Evolutionary conservation across 2,113 vertebrate genomes (phyloP).

Genomic region (Orientallactaga bullata): DNA sequence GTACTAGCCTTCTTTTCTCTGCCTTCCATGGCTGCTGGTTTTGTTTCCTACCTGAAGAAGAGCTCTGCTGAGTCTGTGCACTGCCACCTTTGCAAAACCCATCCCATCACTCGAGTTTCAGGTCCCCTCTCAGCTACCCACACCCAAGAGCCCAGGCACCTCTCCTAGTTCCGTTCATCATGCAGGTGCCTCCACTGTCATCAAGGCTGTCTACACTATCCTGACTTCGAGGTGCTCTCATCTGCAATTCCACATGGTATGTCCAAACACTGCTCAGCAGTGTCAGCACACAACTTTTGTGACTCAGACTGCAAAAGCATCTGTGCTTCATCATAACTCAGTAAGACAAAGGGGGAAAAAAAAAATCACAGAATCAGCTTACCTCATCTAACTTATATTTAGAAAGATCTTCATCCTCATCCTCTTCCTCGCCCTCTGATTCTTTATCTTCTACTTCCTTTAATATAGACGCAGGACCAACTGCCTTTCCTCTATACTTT

Average conservation of each 20-base stretch:
- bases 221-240: not conserved
- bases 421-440: conserved; percentile 94
- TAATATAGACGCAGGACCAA: conserved; percentile 88
- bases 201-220: not conserved
- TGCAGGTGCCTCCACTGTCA: not conserved
- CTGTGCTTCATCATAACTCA: not conserved
- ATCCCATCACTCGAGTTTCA: not conserved
- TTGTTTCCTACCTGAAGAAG: not conserved
- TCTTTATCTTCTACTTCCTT: conserved; percentile 95
- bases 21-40: not conserved
- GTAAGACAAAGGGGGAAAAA: not conserved
- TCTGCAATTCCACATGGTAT: conserved; percentile 16
- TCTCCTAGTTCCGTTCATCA: not conserved
- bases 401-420: conserved; percentile 97
- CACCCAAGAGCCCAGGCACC: not conserved
- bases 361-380: not conserved
- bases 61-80: not conserved
- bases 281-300: not conserved
- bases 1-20: no score
- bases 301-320: not conserved
- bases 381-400: conserved; percentile 98
- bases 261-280: no score
- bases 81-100: not conserved
- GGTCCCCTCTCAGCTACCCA: conserved; percentile 21
- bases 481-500: conserved; percentile 94